Base-by-base conservation (phyloP, 2,888 invertebrate species). In the Campoplex capitator region DNA sequence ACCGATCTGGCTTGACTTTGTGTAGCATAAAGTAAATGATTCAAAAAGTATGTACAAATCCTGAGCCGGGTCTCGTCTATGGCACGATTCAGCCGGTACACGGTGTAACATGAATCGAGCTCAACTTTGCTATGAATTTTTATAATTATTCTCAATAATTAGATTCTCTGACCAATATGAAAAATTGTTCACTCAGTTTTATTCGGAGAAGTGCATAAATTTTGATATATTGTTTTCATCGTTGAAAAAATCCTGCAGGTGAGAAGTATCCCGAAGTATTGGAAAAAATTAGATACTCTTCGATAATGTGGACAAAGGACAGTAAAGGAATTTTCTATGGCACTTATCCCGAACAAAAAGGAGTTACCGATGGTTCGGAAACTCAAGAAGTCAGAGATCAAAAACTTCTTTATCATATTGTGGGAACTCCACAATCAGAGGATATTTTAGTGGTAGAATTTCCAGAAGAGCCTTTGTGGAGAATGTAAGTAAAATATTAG, bases 271-370 rank as follows among this genome's bases (percentile, higher is more conserved):
- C 97, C 18, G 99, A 99, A 94, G 96, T 97, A n/a, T 95, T 99
- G 88, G 97, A 97, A 91, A 98, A 98, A 94, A 98, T 99, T 0
- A 99, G 99, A 95, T 99, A 98, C 94, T 97, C 98, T 1, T 96
- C 97, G 18, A 96, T 99, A 95, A 96, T 98, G 0, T 99, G 99
- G 99, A 98, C 98, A 45, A 98, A 98, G 93, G 99, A 99, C 94
- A 97, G 99, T 94, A 96, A 97, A 92, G 99, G 99, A 67, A 96
- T 99, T 90, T 99, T 99, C 95, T 99, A 99, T 95, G 97, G 97
- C 82, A 96, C 97, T 51, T 99, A 98, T 95, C 97, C 97, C 1
- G 97, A 97, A 73, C 97, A 97, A 92, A 95, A 95, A 77, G 98
- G 98, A 45, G 97, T 98, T 95, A 96, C 97, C 2, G 98, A 99